phyloP scores from a whole-genome alignment of 2,113 vertebrate species.

The Lynx canadensis region DNA sequence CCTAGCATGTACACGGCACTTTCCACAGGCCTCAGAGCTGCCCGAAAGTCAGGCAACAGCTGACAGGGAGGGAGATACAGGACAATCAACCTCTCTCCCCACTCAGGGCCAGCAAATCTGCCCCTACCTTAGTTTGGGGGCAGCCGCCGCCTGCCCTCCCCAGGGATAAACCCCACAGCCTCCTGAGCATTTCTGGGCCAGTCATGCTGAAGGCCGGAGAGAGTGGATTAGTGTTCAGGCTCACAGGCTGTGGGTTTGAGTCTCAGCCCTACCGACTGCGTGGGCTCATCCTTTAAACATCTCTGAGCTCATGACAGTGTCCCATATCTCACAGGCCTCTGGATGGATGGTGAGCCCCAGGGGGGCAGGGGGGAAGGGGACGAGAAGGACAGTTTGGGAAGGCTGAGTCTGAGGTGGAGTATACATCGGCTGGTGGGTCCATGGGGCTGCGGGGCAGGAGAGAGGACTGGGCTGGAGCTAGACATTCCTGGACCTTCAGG shows the following conservation, averaged over 20 bases:
- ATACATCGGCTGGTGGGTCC: too few relatives aligned
- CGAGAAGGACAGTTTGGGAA: neutral
- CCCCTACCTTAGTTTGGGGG: neutral
- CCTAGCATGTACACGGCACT: fast-evolving
- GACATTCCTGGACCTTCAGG: neutral
- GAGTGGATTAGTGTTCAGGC: neutral
- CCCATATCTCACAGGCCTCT: neutral
- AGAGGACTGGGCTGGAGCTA: neutral
- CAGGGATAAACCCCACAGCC: neutral
- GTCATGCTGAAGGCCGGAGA: neutral
- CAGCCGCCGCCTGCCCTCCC: neutral
- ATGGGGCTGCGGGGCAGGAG: neutral
- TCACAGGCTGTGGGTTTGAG: neutral
- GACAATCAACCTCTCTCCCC: too few relatives aligned
- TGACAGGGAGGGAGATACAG: neutral
- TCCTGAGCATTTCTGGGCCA: neutral
- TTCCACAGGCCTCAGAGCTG: neutral
- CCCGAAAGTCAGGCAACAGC: neutral
- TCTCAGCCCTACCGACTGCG: neutral
- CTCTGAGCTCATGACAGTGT: neutral
- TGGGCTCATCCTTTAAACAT: neutral
- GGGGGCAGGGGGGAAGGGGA: neutral
- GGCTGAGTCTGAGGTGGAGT: neutral
- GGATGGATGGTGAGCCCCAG: neutral
- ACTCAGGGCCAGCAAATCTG: neutral